These are phyloP conservation scores for Lycaon pictus DNA, from an alignment of 2,113 vertebrate genomes.

Conservation along the genomic window DNA sequence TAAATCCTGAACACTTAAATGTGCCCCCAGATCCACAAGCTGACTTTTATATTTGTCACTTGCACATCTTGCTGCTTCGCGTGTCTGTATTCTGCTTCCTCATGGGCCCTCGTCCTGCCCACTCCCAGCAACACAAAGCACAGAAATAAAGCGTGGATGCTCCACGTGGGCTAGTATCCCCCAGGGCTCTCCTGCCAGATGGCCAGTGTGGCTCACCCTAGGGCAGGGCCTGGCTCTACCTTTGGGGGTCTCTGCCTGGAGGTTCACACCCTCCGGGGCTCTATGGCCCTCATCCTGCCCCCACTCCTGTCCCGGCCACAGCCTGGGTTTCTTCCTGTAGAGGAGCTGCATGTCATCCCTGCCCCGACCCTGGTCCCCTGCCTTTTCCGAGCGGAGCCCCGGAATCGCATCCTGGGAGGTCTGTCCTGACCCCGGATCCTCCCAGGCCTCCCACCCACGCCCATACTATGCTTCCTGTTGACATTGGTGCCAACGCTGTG, in stretches of 20 bases:
- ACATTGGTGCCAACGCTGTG: fast-evolving
- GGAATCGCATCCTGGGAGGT: neutral
- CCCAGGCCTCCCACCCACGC: neutral
- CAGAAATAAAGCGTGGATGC: fast-evolving
- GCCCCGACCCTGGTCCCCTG: neutral
- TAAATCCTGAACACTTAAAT: neutral
- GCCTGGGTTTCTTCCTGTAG: neutral
- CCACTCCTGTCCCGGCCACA: neutral
- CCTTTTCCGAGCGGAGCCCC: neutral
- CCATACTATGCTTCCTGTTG: neutral
- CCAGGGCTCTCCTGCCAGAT: no score
- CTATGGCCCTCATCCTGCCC: fast-evolving
- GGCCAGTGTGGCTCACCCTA: neutral
- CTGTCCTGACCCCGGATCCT: neutral
- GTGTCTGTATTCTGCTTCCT: fast-evolving
- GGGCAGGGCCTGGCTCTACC: neutral
- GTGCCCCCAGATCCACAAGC: fast-evolving
- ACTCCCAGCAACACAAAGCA: neutral
- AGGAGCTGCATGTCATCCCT: neutral
- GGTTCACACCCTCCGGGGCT: neutral
- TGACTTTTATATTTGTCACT: fast-evolving
- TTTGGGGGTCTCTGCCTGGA: neutral
- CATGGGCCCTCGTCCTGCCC: neutral
- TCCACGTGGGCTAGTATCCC: fast-evolving
- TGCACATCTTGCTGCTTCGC: no score